A percentile compares a stretch with the other conserved stretches of the same genome.
Evolutionary conservation across 2,888 invertebrate species (phyloP).

Genomic region (Synergus gifuensis): DNA sequence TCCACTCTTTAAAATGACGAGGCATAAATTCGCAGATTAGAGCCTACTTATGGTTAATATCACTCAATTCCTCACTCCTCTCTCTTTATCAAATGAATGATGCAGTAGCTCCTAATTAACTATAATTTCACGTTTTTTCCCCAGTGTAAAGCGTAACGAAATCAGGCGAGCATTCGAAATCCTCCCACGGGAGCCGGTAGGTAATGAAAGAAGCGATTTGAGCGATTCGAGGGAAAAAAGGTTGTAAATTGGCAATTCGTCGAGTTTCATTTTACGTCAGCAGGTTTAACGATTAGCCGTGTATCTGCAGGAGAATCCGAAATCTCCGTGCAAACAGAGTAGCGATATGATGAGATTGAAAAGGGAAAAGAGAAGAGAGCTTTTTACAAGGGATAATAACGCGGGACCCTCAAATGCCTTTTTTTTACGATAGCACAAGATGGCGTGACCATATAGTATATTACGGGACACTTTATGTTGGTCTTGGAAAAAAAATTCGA

Average conservation of each 20-base stretch:
- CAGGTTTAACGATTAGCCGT: conserved; percentile 37
- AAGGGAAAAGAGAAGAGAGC: conserved; percentile 49
- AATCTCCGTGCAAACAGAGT: conserved; percentile 45
- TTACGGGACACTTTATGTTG: conserved; percentile 60
- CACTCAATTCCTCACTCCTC: conserved; percentile 24
- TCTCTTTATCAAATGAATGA: conserved; percentile 33
- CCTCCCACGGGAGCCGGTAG: conserved; percentile 35
- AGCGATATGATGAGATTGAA: conserved; percentile 46
- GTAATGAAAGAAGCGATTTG: conserved; percentile 35
- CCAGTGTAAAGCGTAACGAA: conserved; percentile 45
- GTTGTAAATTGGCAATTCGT: conserved; percentile 41
- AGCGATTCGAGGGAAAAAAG: conserved; percentile 17
- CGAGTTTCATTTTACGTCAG: conserved; percentile 41
- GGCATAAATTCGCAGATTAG: conserved; percentile 29
- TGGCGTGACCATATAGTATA: conserved; percentile 67
- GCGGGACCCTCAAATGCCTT: conserved; percentile 58
- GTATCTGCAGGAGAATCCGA: conserved; percentile 9
- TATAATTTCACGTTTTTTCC: conserved; percentile 39
- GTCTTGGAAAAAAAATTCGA: conserved; percentile 57
- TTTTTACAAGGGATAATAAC: conserved; percentile 57
- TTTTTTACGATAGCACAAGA: conserved; percentile 70
- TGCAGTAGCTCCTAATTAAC: conserved; percentile 35
- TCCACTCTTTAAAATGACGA: conserved; percentile 26
- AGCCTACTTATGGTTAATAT: conserved; percentile 21
- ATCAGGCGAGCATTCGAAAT: conserved; percentile 46